phyloP scores from a whole-genome alignment of 1,140 invertebrate genomes.

The Eufriesea mexicana region DNA sequence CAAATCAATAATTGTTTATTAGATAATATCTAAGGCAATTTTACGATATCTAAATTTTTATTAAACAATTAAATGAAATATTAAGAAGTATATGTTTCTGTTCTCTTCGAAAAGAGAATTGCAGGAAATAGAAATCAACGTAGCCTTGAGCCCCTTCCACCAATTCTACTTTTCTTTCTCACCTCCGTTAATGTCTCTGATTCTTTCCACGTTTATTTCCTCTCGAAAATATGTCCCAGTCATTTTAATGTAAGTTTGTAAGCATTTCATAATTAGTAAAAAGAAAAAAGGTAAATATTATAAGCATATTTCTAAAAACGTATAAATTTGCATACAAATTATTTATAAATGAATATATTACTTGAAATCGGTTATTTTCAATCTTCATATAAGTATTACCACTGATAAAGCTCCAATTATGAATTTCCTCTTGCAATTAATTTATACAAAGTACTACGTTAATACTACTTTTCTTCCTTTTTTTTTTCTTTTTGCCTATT shows the following conservation, averaged over 20 bases:
- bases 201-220: not conserved
- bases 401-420: not conserved
- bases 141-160: slow-evolving; percentile 45
- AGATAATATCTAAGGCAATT: not conserved
- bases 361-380: too few relatives aligned
- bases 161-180: slow-evolving; percentile 41
- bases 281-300: not conserved
- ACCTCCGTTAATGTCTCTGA: slow-evolving; percentile 5
- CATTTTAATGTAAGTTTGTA: not conserved
- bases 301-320: not conserved
- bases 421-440: not conserved
- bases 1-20: not conserved
- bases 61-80: not conserved
- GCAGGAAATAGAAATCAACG: slow-evolving; percentile 30
- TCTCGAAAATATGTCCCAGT: not conserved
- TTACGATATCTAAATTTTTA: too few relatives aligned
- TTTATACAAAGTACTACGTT: not conserved
- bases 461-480: not conserved
- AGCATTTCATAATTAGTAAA: not conserved
- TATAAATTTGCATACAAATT: too few relatives aligned
- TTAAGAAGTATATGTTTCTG: slow-evolving; percentile 6
- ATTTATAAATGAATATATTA: too few relatives aligned
- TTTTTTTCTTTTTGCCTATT: not conserved
- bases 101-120: not conserved
- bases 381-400: not conserved